Base-by-base conservation (phyloP, 1,140 invertebrate genomes). In the Zaprionus ghesquierei region DNA sequence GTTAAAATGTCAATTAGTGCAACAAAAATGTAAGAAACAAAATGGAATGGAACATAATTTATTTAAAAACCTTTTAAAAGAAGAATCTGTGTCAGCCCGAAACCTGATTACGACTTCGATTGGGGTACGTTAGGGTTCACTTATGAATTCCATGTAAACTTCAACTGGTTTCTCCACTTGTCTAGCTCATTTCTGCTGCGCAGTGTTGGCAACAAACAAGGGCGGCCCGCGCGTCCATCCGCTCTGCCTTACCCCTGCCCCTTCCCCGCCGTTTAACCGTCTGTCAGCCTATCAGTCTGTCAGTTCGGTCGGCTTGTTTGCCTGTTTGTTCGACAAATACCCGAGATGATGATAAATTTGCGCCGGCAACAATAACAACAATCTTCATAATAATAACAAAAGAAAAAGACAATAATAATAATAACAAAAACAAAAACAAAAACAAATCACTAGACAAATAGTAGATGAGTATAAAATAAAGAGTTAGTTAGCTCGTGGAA, bases 281-380 rank as follows among this genome's bases (percentile, higher is more conserved):
- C 29, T 49, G 33, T 62, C 44, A 23, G 35, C 23, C 49, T 53
- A 53, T 78, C 75, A 74, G 56, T 64, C 20, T 35, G 55, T 58
- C 33, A 18, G 55, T 25, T 18, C 3, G 23, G 56, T 5, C 27
- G 54, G 58, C 66, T 65, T 79, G 69, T 69, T 65, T 70, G 75
- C 25, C 54, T 84, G 73, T 84, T 84, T 84, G 64, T 63, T 73
- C 65, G 46, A 27, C 71, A 77, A 75, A 75, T 77, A 77, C 65
- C 33, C 44, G 9, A 74, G 64, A 56, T 68, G 51, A 63, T 74
- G 59, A 77, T 77, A 56, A 69, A 77, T 79, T 70, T 80, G 73
- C 44, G 59, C 71, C 66, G 68, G 75, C 75, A 81, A 65, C 6
- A 77, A 60, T 53, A 66, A 61, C 75, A 68, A 54, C 35, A 54